Conservation (phyloP, 2,888 invertebrate species). For the Drosophila tanythrix region DNA sequence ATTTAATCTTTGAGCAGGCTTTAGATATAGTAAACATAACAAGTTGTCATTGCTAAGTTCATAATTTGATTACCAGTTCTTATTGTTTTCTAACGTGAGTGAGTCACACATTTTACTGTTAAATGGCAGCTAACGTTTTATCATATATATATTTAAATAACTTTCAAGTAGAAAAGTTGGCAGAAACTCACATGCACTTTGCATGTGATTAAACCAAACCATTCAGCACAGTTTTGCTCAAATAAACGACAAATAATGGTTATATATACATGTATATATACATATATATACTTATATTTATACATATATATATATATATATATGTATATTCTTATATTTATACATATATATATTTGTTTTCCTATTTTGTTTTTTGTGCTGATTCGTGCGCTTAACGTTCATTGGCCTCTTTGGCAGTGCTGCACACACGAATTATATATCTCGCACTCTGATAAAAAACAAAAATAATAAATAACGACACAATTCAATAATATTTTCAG, state of each 20-base stretch:
- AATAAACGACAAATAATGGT: conserved; percentile 53
- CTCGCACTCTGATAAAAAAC: conserved; percentile 55
- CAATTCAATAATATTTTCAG: conserved; percentile 47
- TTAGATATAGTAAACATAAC: neutral
- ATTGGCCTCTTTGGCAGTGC: conserved; percentile 63
- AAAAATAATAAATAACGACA: conserved; percentile 31
- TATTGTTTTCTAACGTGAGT: neutral
- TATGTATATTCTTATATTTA: neutral
- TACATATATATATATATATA: neutral
- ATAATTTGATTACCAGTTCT: neutral
- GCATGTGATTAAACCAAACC: conserved; percentile 67
- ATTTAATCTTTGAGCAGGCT: neutral
- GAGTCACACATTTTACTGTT: neutral
- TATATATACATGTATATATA: neutral
- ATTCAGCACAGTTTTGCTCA: conserved; percentile 54
- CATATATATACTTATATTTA: neutral
- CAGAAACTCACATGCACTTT: conserved; percentile 55
- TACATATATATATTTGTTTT: conserved; percentile 11
- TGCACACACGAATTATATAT: conserved; percentile 43
- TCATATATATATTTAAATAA: neutral
- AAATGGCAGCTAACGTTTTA: neutral
- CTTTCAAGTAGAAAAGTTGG: conserved; percentile 3
- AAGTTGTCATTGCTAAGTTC: neutral
- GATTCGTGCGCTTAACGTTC: conserved; percentile 72
- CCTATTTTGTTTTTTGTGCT: conserved; percentile 63